phyloP scores from a whole-genome alignment of 2,797 vertebrate genomes.

The Xenentodon cancila region DNA sequence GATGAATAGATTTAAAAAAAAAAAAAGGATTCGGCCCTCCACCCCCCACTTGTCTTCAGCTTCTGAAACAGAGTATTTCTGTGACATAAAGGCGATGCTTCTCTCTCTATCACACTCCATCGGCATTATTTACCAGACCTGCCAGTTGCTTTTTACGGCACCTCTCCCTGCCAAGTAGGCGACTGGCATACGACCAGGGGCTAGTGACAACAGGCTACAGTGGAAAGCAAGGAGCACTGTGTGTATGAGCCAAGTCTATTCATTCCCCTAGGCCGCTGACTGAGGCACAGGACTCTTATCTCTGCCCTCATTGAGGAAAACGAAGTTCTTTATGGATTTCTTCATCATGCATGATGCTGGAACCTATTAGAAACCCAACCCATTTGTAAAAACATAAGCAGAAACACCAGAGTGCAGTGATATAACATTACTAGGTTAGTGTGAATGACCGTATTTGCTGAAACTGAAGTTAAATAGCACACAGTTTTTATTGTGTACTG shows the following conservation, averaged over 20 bases:
- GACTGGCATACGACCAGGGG: conserved; percentile 83
- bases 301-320: conserved; percentile 64
- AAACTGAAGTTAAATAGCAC: conserved; percentile 44
- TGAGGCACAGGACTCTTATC: conserved; percentile 73
- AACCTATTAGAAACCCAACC: conserved; percentile 52
- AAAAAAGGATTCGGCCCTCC: conserved; percentile 59
- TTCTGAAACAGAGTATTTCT: conserved; percentile 70
- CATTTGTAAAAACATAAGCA: conserved; percentile 45
- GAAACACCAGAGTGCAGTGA: conserved; percentile 21
- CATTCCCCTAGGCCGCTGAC: conserved; percentile 68
- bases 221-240: conserved; percentile 80
- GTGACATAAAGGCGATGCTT: conserved; percentile 79
- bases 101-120: conserved; percentile 81
- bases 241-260: conserved; percentile 81
- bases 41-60: conserved; percentile 61
- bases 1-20: conserved; percentile 46
- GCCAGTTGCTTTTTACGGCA: conserved; percentile 85
- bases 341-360: conserved; percentile 37
- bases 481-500: conserved; percentile 8
- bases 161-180: conserved; percentile 85
- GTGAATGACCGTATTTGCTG: conserved; percentile 38
- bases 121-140: conserved; percentile 83
- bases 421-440: conserved; percentile 31
- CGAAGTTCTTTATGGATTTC: conserved; percentile 56
- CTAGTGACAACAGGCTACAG: conserved; percentile 85